Base-by-base conservation (phyloP, 2,113 vertebrate species). In the Alexandromys fortis region DNA sequence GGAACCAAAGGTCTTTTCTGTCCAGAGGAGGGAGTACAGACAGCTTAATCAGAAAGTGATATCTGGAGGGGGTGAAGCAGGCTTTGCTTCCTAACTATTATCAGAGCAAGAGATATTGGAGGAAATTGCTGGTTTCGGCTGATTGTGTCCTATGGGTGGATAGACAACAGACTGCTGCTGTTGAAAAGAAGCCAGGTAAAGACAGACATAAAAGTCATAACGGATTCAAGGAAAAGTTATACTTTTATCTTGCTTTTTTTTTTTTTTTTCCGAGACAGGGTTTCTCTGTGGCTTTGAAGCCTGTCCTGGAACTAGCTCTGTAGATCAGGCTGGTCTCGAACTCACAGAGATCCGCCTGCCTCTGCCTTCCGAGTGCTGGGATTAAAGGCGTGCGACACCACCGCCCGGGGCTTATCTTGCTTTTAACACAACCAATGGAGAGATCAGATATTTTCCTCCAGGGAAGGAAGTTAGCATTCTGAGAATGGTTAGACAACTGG, bases 21-120 rank as follows among this genome's bases (percentile, higher is more conserved):
- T 24, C 33, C 13, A 58, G 21, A 81, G 55, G 22, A 77, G 70
- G 73, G 86, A 91, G 89, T 92, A 75, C 30, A 91, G 77, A 75
- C 35, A 91, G 86, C 47, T 70, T 63, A 86, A 49, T 95, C 65
- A 89, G 82, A 86, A 96, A 92, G 89, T 92, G 52, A 30, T 91
- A 49, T 77, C 67, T 76, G 47, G 49, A 94, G 55, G 45, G 21
- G 83, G 86, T 73, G 81, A 76, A 75, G 7, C 26, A 61, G 38
- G 5, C 12, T 86, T 86, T 81, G 21, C 81, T 91, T 68, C 72
- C 86, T 89, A 78, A 68, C 52, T 26, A 49, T 2, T 16, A 38
- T 47, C 49, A 90, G 81, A 93, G 9, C 22, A 58, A 97, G 52
- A 91, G 72, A 86, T 81, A 91, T 13, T n/a, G 52, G 86, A 65